These are phyloP conservation scores for Sebastes miniatus DNA, from an alignment of 2,797 vertebrate genomes.

Conservation along the genomic window DNA sequence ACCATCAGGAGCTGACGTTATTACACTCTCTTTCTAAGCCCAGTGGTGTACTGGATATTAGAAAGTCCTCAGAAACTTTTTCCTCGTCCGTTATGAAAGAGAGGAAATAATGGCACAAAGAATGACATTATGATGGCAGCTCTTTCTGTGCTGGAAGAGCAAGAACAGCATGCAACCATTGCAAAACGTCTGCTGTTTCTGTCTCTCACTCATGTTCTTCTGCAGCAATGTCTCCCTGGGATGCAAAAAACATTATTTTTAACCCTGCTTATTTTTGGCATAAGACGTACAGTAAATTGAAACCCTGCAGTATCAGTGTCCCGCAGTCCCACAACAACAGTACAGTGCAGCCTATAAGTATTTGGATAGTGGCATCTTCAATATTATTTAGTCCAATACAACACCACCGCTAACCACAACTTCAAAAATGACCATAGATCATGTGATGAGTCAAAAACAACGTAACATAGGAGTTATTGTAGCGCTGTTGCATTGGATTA, in stretches of 20 bases:
- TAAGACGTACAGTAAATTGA: neutral
- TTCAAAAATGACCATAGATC: neutral
- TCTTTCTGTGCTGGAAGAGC: neutral
- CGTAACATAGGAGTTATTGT: neutral
- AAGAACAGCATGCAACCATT: neutral
- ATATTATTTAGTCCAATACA: neutral
- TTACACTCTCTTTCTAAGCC: neutral
- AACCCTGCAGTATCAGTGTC: neutral
- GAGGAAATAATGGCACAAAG: neutral
- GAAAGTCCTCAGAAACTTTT: neutral
- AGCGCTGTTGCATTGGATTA: neutral
- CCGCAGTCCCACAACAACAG: neutral
- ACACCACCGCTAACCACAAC: neutral
- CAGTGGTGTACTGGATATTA: neutral
- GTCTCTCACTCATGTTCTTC: neutral
- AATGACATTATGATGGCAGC: neutral
- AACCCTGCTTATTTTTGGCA: neutral
- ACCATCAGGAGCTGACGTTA: conserved; percentile 24
- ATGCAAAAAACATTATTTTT: neutral
- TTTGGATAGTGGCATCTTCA: neutral
- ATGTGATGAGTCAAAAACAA: neutral
- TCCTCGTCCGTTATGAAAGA: neutral
- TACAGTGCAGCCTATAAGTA: neutral
- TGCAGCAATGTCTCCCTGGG: neutral
- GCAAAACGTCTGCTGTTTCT: neutral